Base-by-base conservation (phyloP, 1,140 invertebrate species). In the Frieseomelitta varia region DNA sequence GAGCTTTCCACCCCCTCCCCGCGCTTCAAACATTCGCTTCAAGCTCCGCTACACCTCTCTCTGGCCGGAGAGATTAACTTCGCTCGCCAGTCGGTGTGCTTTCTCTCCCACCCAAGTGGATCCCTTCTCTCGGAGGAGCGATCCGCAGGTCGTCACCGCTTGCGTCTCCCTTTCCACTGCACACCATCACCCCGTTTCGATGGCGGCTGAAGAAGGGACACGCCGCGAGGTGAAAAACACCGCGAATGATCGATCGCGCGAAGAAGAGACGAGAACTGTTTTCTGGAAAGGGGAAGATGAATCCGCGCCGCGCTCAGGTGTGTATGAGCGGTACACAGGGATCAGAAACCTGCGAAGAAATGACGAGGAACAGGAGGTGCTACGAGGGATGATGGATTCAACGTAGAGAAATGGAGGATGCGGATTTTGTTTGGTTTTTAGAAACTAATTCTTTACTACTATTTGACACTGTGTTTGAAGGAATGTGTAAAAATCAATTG, bases 51-150 rank as follows among this genome's bases (percentile, higher is more conserved):
- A 55, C n/a, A n/a, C 53, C 78, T 73, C 72, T 58, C 78, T 73
- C 79, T 58, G 24, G 73, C 56, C 80, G 12, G 65, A 84, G 87
- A 90, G 90, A 92, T 90, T 92, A 91, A 86, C 90, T 69, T 78
- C 0, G 6, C 24, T 15, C 55, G 73, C 11, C 56, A 63, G 56
- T 27, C 19, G 39, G 11, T 24, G 15, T 17, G 24, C 69, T 27
- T 3, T 58, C 3, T 27, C 10, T 12, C n/a, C 30, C 39, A 24
- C n/a, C 24, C 24, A n/a, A 11, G 58, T 15, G 51, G 15, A 61
- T 24, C 4, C 17, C 19, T 4, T n/a, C 61, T 2, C 10, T 27
- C 75, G 30, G 24, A 8, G 30, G 24, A 8, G 24, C 47, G 61
- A 15, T 47, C 8, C 27, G 10, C 8, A 24, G 39, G 17, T n/a